phyloP scores from a whole-genome alignment of 2,113 vertebrate species.

The Cynocephalus volans region DNA sequence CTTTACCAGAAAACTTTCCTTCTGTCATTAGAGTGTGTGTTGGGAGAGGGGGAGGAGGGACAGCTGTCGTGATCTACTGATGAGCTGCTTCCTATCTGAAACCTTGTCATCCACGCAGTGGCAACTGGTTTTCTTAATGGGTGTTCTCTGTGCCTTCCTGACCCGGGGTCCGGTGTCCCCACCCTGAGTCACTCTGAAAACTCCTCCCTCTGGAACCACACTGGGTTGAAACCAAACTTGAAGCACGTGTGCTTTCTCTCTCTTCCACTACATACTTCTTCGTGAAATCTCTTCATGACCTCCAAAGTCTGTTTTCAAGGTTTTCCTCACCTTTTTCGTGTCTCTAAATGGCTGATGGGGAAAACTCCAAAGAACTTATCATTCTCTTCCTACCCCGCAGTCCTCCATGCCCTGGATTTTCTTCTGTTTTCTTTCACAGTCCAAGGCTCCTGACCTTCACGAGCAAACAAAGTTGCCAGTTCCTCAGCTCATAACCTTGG shows the following conservation, averaged over 20 bases:
- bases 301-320: background rate
- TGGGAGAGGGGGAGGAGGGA: background rate
- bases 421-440: conserved; percentile 18
- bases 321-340: background rate
- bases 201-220: background rate
- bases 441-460: background rate
- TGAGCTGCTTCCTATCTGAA: background rate
- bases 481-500: conserved; percentile 44
- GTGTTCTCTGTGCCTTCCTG: background rate
- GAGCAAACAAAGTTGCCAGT: background rate
- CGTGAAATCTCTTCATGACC: background rate
- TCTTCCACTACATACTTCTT: background rate
- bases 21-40: background rate
- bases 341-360: background rate
- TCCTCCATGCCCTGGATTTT: background rate
- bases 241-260: background rate
- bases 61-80: background rate
- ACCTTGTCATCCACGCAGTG: no score
- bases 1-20: conserved; percentile 1
- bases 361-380: background rate
- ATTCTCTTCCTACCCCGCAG: rapidly evolving
- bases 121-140: background rate
- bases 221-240: background rate
- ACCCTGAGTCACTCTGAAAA: background rate
- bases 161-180: background rate